phyloP scores from a whole-genome alignment of 2,113 vertebrate species.

The Laterallus jamaicensis region DNA sequence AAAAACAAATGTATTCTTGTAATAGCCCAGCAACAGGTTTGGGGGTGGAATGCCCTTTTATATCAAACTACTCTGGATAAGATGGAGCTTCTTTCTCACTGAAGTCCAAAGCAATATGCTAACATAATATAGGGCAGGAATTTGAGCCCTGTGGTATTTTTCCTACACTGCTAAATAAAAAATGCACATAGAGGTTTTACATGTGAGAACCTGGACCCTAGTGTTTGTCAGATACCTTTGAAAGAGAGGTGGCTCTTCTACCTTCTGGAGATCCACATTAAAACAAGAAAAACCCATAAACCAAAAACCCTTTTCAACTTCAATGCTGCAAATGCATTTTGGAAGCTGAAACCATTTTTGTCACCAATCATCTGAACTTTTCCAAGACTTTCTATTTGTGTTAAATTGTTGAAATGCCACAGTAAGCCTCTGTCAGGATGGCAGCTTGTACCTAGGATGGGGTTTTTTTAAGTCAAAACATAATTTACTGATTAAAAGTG shows the following conservation, averaged over 20 bases:
- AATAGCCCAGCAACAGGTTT: neutral
- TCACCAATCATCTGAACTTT: neutral
- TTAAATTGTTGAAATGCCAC: neutral
- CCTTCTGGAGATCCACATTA: slow-evolving; percentile 37
- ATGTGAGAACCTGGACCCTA: neutral
- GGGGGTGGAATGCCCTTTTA: neutral
- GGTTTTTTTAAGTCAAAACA: neutral
- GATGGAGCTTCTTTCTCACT: neutral
- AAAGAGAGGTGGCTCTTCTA: slow-evolving; percentile 28
- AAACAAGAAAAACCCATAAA: slow-evolving; percentile 19
- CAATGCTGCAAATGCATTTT: slow-evolving; percentile 20
- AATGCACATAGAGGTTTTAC: neutral
- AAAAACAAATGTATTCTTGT: neutral
- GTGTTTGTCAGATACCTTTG: slow-evolving; percentile 44
- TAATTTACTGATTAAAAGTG: neutral
- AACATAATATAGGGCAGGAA: neutral
- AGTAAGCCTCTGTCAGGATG: neutral
- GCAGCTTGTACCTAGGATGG: neutral
- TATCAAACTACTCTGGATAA: neutral
- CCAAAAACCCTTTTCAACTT: slow-evolving; percentile 28
- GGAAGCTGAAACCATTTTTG: slow-evolving; percentile 17
- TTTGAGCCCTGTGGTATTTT: neutral
- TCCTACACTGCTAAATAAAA: neutral
- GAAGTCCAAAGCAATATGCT: neutral
- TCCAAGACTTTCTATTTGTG: neutral